These are phyloP conservation scores for Tethya wilhelma DNA, from an alignment of 37 sponge, comb jelly and placozoan species.

Conservation along the genomic window DNA sequence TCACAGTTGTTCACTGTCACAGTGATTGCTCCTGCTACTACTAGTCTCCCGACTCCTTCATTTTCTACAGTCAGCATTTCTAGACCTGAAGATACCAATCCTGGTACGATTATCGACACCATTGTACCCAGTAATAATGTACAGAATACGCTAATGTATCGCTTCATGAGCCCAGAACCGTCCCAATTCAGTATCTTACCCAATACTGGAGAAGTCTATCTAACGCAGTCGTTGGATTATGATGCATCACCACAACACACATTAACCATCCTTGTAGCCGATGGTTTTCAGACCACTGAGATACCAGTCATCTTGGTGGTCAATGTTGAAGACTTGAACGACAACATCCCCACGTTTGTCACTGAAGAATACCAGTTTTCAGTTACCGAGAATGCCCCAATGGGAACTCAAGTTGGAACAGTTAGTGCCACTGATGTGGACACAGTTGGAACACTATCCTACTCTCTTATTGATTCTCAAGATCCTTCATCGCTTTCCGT, in stretches of 20 bases:
- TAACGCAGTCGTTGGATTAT: slow-evolving; percentile 32
- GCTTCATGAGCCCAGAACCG: slow-evolving; percentile 14
- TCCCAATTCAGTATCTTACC: slow-evolving; percentile 43
- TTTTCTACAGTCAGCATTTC: not conserved
- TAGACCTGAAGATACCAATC: not conserved
- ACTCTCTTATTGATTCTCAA: slow-evolving; percentile 39
- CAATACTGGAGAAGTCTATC: slow-evolving; percentile 56
- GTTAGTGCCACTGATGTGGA: slow-evolving; percentile 41
- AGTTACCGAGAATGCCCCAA: slow-evolving; percentile 21
- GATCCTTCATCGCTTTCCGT: slow-evolving; percentile 10
- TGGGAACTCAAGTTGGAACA: not conserved
- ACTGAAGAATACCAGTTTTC: not conserved
- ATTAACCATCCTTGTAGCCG: slow-evolving; percentile 11
- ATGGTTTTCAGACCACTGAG: not conserved
- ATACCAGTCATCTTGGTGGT: slow-evolving; percentile 2
- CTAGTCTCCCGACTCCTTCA: not conserved
- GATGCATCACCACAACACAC: not conserved
- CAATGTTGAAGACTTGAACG: slow-evolving; percentile 53
- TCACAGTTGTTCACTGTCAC: not conserved
- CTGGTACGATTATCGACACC: not conserved
- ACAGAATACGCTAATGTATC: slow-evolving; percentile 23
- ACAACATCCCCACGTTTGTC: slow-evolving; percentile 50
- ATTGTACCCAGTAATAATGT: not conserved
- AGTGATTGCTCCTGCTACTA: slow-evolving; percentile 7
- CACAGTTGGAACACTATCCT: slow-evolving; percentile 10